A percentile compares a stretch with the other conserved stretches of the same genome.
These are phyloP conservation scores for Stegodyphus mimosarum DNA, from an alignment of 1,140 invertebrate species.

Conservation along the genomic window DNA sequence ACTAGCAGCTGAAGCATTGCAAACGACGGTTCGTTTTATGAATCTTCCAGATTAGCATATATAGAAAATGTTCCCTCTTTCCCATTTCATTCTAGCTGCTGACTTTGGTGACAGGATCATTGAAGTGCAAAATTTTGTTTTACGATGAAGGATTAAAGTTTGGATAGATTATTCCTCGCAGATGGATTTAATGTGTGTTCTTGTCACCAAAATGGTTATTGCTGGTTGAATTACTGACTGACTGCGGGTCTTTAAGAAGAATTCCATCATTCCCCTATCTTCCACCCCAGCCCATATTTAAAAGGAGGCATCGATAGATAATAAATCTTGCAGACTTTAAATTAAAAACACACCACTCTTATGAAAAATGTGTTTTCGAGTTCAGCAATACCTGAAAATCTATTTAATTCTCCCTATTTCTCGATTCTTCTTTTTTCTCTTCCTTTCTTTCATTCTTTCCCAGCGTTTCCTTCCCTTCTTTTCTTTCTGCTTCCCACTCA, in stretches of 20 bases:
- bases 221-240: constrained; percentile 1
- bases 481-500: too few relatives aligned
- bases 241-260: not conserved
- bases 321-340: too few relatives aligned
- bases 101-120: not conserved
- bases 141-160: constrained; percentile 24
- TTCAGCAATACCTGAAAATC: too few relatives aligned
- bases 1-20: constrained; percentile 9
- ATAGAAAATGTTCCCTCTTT: not conserved
- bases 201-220: not conserved
- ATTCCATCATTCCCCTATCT: too few relatives aligned
- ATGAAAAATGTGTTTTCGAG: too few relatives aligned
- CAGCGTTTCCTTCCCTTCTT: too few relatives aligned
- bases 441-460: too few relatives aligned
- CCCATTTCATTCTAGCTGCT: not conserved
- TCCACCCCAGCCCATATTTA: too few relatives aligned
- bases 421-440: too few relatives aligned
- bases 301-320: too few relatives aligned
- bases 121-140: constrained; percentile 16
- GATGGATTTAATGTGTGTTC: constrained; percentile 8
- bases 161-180: not conserved
- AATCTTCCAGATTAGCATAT: not conserved
- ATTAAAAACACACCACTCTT: too few relatives aligned
- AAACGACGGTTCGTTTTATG: constrained; percentile 4
- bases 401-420: too few relatives aligned